Conservation (phyloP, 2,113 vertebrate species). For the Caranx melampygus region DNA sequence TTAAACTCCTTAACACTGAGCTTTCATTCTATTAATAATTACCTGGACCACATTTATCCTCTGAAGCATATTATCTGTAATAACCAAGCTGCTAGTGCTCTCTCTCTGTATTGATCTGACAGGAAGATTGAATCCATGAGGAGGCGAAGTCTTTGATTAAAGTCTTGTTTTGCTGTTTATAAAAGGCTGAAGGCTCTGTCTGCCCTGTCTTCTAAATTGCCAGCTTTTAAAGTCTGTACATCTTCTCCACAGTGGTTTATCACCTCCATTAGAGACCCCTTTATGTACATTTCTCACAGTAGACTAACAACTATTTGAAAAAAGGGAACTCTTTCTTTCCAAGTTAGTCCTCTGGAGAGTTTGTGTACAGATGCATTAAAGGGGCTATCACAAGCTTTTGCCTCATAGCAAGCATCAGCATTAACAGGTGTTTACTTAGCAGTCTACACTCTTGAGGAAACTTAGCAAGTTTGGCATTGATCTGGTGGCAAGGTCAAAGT, state of each 20-base stretch:
- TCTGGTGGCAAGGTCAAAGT: no score
- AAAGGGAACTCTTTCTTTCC: constrained; percentile 19
- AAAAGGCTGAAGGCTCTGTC: constrained; percentile 28
- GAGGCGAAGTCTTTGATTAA: constrained; percentile 60
- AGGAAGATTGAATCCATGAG: constrained; percentile 34
- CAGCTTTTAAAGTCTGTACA: constrained; percentile 3
- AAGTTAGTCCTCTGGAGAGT: constrained; percentile 11
- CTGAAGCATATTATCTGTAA: constrained; percentile 29
- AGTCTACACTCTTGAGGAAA: no score
- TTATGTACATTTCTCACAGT: constrained; percentile 19
- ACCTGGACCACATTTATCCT: constrained; percentile 28
- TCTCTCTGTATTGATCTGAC: constrained; percentile 14
- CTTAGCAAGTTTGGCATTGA: no score
- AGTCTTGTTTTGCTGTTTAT: constrained; percentile 25
- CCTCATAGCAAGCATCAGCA: no score
- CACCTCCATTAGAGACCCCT: constrained; percentile 17
- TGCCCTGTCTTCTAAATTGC: constrained; percentile 19
- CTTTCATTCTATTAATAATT: constrained; percentile 35
- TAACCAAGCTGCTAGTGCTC: constrained; percentile 37
- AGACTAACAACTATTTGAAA: constrained; percentile 34
- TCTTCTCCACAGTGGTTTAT: constrained; percentile 15
- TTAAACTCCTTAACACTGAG: constrained; percentile 22
- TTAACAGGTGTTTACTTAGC: no score
- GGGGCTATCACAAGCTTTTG: no score
- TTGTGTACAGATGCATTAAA: constrained; percentile 24